Evolutionary conservation across 2,113 vertebrate genomes (phyloP), one percentile per base, ranked within the genome.

Genomic region (Chloropsis cyanopogon): DNA sequence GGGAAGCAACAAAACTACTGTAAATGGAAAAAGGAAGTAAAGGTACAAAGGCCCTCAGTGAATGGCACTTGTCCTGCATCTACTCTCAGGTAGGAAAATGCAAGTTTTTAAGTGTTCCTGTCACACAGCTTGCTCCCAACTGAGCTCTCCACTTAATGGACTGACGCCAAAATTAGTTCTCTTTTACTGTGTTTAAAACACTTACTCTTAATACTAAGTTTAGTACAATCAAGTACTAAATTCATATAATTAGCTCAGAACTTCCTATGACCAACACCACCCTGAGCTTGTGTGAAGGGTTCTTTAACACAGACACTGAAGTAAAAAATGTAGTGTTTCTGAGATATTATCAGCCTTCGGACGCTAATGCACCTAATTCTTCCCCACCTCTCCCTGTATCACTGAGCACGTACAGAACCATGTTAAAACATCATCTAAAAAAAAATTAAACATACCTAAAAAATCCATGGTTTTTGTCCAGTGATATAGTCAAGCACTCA

Each of bases 321-420:
- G 24, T 63, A 2, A 71, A 56, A 54, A 56, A 6, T 1, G 3
- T 2, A 46, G 3, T 29, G 18, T 22, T 69, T 82, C 50, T 56
- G 65, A n/a, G 15, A 53, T 22, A n/a, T 11, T 12, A 35, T 2
- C 16, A 81, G 42, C 31, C 20, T 52, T 63, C 0, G 0, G 21
- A 53, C 56, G 17, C 56, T 44, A 5, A 54, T 11, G 49, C 8
- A 69, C 20, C 7, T 18, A 54, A 37, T 8, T 52, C 29, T 73
- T 64, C 31, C 35, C 19, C 11, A 39, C 1, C n/a, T 56, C 49
- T 57, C 46, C 35, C 21, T 2, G 0, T 12, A 70, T 35, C 6
- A 12, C 15, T 12, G 70, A 79, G 37, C 3, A 8, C 2, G 17
- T 28, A 64, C 5, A 20, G 8, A 83, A 77, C 21, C 18, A 44